Conservation (phyloP, 2,888 invertebrate genomes). For the Trilocha varians region DNA sequence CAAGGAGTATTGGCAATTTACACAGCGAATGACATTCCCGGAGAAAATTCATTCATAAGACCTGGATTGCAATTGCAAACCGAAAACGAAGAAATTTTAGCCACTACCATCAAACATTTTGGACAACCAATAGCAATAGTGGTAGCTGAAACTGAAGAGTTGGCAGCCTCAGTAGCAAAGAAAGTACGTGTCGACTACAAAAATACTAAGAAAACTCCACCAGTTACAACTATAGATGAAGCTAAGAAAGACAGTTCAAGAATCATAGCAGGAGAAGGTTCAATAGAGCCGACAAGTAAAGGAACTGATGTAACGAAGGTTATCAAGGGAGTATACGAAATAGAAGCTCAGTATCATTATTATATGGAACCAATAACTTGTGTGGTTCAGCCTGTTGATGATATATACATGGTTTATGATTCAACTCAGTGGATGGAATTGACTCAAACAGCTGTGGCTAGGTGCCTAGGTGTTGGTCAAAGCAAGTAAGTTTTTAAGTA, state of each 20-base stretch:
- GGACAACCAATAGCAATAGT: constrained; percentile 82
- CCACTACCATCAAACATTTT: constrained; percentile 72
- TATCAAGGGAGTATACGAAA: constrained; percentile 72
- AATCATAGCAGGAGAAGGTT: constrained; percentile 24
- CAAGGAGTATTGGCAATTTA: constrained; percentile 77
- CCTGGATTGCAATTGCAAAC: constrained; percentile 42
- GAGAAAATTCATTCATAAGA: constrained; percentile 71
- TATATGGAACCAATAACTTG: constrained; percentile 81
- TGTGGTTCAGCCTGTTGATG: constrained; percentile 78
- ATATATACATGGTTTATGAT: constrained; percentile 77
- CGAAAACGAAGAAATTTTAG: constrained; percentile 66
- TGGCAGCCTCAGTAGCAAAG: constrained; percentile 71
- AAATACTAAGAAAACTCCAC: constrained; percentile 32
- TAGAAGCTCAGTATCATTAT: constrained; percentile 82
- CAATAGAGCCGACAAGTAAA: constrained; percentile 35
- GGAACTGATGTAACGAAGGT: constrained; percentile 47
- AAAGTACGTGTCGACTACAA: constrained; percentile 74
- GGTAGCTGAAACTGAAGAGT: constrained; percentile 71
- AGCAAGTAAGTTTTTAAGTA: constrained; percentile 60
- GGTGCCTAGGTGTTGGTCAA: constrained; percentile 67
- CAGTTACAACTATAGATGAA: constrained; percentile 48
- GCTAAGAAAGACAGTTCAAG: constrained; percentile 58
- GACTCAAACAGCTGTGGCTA: constrained; percentile 71
- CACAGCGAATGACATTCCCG: constrained; percentile 80
- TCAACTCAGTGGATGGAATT: constrained; percentile 79